Conservation (phyloP, 2,113 vertebrate species). For the Nibea coibor region DNA sequence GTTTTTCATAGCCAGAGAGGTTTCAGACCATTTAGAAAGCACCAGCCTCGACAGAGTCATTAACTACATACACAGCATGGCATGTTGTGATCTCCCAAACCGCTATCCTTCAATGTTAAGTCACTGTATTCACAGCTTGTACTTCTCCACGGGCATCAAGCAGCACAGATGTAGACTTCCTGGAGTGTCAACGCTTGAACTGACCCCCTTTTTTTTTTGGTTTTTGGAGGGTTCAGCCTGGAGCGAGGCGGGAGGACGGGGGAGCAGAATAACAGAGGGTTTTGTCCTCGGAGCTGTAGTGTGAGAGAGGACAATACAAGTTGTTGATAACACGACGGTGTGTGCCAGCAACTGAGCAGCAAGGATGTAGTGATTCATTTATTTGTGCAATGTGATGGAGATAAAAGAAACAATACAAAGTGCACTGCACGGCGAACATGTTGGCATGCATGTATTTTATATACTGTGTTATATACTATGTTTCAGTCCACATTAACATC, state of each 20-base stretch:
- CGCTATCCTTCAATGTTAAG: slow-evolving; percentile 82
- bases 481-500: no score
- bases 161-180: slow-evolving; percentile 80
- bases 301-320: background rate
- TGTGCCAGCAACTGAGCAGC: no score
- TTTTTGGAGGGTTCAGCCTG: slow-evolving; percentile 34
- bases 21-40: slow-evolving; percentile 79
- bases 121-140: slow-evolving; percentile 85
- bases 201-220: slow-evolving; percentile 43
- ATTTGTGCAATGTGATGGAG: no score
- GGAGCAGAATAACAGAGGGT: slow-evolving; percentile 21
- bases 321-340: background rate
- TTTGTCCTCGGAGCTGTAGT: slow-evolving; percentile 13
- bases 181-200: slow-evolving; percentile 61
- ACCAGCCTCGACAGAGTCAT: slow-evolving; percentile 71
- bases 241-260: slow-evolving; percentile 24
- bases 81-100: slow-evolving; percentile 74
- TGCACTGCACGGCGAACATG: no score
- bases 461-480: no score
- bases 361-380: no score
- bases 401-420: no score
- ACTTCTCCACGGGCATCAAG: slow-evolving; percentile 80
- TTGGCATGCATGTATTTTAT: no score
- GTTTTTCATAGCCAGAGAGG: slow-evolving; percentile 37
- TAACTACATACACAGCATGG: slow-evolving; percentile 76